Percentiles rank a stretch among this genome's conserved stretches.
These are phyloP conservation scores for Labeo rohita DNA, from an alignment of 2,113 vertebrate species.

Conservation along the genomic window DNA sequence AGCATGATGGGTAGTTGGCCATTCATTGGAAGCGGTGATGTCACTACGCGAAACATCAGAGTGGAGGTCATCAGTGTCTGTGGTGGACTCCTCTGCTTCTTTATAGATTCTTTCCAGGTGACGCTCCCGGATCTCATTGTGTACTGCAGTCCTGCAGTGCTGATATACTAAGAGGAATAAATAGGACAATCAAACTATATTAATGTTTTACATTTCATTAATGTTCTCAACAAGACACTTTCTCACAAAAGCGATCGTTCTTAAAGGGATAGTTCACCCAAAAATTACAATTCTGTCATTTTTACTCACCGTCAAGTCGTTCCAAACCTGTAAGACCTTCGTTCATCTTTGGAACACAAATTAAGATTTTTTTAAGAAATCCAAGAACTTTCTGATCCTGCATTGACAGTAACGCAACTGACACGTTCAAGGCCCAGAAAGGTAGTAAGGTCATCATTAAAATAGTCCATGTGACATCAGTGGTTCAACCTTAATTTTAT, in stretches of 20 bases:
- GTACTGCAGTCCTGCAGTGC: slow-evolving; percentile 1
- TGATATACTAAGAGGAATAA: not conserved
- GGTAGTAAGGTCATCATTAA: no score
- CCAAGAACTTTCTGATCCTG: no score
- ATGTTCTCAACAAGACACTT: not conserved
- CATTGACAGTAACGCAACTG: no score
- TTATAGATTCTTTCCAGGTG: slow-evolving; percentile 26
- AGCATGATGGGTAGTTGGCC: slow-evolving; percentile 4
- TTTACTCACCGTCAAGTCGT: no score
- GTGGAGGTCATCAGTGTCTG: not conserved
- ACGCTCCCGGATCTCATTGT: slow-evolving; percentile 31
- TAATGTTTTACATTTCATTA: not conserved
- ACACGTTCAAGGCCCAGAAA: no score
- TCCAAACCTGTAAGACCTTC: no score
- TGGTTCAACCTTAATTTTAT: no score
- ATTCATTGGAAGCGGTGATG: slow-evolving; percentile 44
- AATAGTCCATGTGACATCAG: no score
- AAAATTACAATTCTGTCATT: no score
- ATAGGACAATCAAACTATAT: not conserved
- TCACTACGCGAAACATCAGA: not conserved
- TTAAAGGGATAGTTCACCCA: no score
- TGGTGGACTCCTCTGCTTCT: not conserved
- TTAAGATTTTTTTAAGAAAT: no score
- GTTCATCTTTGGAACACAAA: no score
- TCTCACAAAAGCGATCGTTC: not conserved